These are phyloP conservation scores for Montipora efflorescens DNA, from an alignment of 64 coral and sea anemone genomes.

Conservation along the genomic window DNA sequence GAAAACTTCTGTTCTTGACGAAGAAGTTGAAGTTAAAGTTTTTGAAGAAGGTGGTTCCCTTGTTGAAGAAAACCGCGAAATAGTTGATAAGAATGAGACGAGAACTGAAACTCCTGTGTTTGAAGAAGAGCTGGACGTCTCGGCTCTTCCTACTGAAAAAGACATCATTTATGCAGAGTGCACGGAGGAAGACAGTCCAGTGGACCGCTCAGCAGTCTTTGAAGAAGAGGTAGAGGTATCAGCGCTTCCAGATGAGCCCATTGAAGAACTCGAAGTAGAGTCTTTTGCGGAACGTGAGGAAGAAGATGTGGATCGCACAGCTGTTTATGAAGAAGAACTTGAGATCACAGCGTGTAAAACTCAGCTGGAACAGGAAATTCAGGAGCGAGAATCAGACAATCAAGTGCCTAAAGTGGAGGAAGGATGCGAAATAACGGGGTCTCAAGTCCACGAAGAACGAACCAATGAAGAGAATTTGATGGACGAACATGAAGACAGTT, in stretches of 20 bases:
- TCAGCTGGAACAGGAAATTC: slow-evolving; percentile 30
- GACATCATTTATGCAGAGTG: slow-evolving; percentile 49
- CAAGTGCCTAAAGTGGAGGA: slow-evolving; percentile 58
- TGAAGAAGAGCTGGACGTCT: slow-evolving; percentile 76
- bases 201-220: slow-evolving; percentile 28
- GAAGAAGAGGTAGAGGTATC: slow-evolving; percentile 68
- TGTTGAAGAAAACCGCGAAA: background rate
- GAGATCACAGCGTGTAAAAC: slow-evolving; percentile 41
- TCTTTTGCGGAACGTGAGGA: background rate
- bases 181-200: slow-evolving; percentile 32
- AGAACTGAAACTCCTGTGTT: slow-evolving; percentile 35
- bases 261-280: background rate
- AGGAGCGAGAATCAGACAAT: slow-evolving; percentile 25
- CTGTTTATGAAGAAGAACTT: slow-evolving; percentile 66
- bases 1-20: slow-evolving; percentile 39
- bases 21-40: slow-evolving; percentile 56
- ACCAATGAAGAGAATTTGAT: background rate
- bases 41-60: background rate
- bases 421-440: slow-evolving; percentile 5
- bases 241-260: background rate
- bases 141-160: slow-evolving; percentile 6
- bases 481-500: background rate
- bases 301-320: background rate
- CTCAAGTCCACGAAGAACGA: slow-evolving; percentile 15
- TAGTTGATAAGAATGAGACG: background rate